Evolutionary conservation across 1,140 invertebrate genomes (phyloP).

Genomic region (Pogonognathellus flavescens): DNA sequence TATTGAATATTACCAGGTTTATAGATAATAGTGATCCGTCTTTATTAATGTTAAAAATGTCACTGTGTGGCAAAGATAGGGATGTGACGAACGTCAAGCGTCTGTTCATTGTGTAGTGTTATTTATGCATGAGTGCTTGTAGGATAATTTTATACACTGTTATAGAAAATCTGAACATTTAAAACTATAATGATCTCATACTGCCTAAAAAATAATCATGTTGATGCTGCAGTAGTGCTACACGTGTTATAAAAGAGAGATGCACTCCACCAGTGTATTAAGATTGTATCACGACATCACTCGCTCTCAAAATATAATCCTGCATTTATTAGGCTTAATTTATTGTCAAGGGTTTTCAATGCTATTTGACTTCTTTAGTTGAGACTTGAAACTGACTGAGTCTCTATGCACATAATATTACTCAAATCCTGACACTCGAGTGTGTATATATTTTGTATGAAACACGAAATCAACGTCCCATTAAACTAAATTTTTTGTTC

Average conservation of each 20-base stretch:
- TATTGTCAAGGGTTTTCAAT: conserved; percentile 10
- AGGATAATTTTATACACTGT: not conserved
- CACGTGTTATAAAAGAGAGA: too few relatives aligned
- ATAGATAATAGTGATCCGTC: not conserved
- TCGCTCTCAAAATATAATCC: conserved; percentile 27
- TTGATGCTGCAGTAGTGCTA: too few relatives aligned
- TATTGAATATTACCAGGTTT: too few relatives aligned
- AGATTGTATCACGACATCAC: not conserved
- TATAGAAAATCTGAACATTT: too few relatives aligned
- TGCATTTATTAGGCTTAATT: not conserved
- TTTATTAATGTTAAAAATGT: conserved; percentile 21
- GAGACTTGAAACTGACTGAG: not conserved
- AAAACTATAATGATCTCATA: too few relatives aligned
- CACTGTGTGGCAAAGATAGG: conserved; percentile 20
- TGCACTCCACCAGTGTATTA: too few relatives aligned
- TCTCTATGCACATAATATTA: not conserved
- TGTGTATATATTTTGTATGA: too few relatives aligned
- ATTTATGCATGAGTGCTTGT: not conserved
- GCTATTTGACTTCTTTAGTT: conserved; percentile 7
- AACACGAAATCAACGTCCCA: too few relatives aligned
- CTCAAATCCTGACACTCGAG: too few relatives aligned
- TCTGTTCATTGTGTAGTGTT: not conserved
- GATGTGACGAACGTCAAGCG: conserved; percentile 17
- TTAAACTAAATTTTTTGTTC: too few relatives aligned
- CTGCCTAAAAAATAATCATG: too few relatives aligned